A percentile compares a stretch with the other conserved stretches of the same genome.
Evolutionary conservation across 2,888 invertebrate genomes (phyloP).

Genomic region (Blomia tropicalis): DNA sequence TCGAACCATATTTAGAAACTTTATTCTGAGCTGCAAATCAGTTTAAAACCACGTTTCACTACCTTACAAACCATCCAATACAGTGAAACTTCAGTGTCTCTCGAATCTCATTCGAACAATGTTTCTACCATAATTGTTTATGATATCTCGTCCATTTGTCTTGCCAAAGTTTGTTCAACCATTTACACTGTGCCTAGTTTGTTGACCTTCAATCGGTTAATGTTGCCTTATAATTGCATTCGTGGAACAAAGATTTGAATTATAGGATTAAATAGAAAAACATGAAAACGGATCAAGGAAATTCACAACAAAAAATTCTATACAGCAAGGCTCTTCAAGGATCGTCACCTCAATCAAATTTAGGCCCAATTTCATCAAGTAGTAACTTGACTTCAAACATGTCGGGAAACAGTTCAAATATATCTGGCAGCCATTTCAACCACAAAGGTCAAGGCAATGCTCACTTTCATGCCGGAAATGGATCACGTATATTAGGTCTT

Average conservation of each 20-base stretch:
- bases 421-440: background rate
- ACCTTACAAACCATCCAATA: no score
- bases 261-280: background rate
- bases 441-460: background rate
- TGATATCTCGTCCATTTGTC: no score
- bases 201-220: no score
- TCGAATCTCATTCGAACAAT: background rate
- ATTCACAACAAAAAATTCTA: background rate
- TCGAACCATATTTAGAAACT: no score
- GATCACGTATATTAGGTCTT: background rate
- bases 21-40: no score
- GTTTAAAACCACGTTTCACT: no score
- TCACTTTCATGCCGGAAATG: background rate
- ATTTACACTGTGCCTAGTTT: no score
- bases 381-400: background rate
- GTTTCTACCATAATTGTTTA: no score
- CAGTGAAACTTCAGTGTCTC: background rate
- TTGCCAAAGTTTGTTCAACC: no score
- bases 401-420: background rate
- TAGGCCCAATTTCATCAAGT: background rate
- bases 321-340: slow-evolving; percentile 8
- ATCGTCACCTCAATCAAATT: background rate
- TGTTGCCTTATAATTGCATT: background rate
- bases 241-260: background rate
- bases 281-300: slow-evolving; percentile 3